Base-by-base conservation (phyloP, 2,797 vertebrate genomes). In the Acanthurus lineatus region DNA sequence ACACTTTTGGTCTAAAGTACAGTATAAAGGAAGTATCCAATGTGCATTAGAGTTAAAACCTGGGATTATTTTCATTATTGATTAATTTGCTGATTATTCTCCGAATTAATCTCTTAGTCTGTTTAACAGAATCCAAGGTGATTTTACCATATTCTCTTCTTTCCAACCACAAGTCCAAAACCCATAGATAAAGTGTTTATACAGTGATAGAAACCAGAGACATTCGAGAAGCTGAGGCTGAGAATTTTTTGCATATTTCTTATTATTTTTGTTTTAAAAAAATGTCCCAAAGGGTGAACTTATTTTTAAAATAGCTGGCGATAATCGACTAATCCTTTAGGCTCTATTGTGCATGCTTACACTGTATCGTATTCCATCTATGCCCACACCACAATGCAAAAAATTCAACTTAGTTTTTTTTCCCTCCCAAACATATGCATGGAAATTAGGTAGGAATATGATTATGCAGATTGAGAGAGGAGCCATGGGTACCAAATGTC, bases 381-480 rank as follows among this genome's bases (percentile, higher is more conserved):
- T 76, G 60, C 73, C 48, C 74, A 72, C 60, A 73, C 58, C 70
- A 73, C 73, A 86, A 82, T 82, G 54, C 71, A 79, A 73, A 45
- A 76, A 71, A 87, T 73, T 89, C 82, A 75, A 81, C 79, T 56
- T 75, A 35, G 32, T 35, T 76, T 61, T 70, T 73, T 78, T 67
- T 59, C 28, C 17, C 56, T 28, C 38, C 75, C 66, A 81, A 91
- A 90, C 88, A 82, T 86, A 86, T 89, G 88, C 89, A 91, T 93
- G 91, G 77, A 93, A 93, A 91, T 92, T 84, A 91, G 84, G 85
- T 76, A 79, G 89, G 91, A 90, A 93, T 93, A 85, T 88, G 91
- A 93, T 95, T 94, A 94, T 94, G 93, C 90, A 94, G 92, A 94
- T 93, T 88, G 86, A 80, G 88, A 87, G 89, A 89, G 86, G 90